phyloP scores from a whole-genome alignment of 2,888 invertebrate species.

The Catocala sponsa region DNA sequence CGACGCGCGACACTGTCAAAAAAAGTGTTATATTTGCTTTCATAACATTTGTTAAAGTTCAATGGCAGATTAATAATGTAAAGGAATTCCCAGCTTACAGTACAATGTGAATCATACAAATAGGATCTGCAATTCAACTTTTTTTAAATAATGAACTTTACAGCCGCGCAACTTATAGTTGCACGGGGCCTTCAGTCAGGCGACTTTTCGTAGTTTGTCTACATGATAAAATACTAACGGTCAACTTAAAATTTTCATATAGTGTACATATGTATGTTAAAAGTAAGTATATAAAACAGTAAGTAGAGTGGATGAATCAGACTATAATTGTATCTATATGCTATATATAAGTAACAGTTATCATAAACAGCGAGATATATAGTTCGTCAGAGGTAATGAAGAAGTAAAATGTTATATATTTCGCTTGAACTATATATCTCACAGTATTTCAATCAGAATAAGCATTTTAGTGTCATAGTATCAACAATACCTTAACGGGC shows the following conservation, averaged over 20 bases:
- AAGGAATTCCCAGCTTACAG: conserved; percentile 23
- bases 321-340: conserved; percentile 18
- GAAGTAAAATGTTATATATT: background rate
- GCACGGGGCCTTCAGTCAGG: conserved; percentile 22
- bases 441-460: background rate
- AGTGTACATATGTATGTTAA: conserved; percentile 51
- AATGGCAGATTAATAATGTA: conserved; percentile 41
- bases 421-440: background rate
- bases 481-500: background rate
- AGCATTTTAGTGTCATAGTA: conserved; percentile 2
- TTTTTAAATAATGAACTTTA: conserved; percentile 7
- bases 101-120: conserved; percentile 28
- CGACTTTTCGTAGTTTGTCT: conserved; percentile 14
- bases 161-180: conserved; percentile 20
- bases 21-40: conserved; percentile 33
- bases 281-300: conserved; percentile 40
- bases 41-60: conserved; percentile 31
- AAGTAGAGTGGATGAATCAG: conserved; percentile 43
- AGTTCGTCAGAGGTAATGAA: background rate
- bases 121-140: conserved; percentile 49
- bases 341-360: conserved; percentile 5
- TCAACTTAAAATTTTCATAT: conserved; percentile 37
- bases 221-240: conserved; percentile 29
- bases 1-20: conserved; percentile 39
- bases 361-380: background rate